A percentile compares a stretch with the other conserved stretches of the same genome.
These are phyloP conservation scores for Drosophila gaucha DNA, from an alignment of 2,888 invertebrate species.

Conservation along the genomic window DNA sequence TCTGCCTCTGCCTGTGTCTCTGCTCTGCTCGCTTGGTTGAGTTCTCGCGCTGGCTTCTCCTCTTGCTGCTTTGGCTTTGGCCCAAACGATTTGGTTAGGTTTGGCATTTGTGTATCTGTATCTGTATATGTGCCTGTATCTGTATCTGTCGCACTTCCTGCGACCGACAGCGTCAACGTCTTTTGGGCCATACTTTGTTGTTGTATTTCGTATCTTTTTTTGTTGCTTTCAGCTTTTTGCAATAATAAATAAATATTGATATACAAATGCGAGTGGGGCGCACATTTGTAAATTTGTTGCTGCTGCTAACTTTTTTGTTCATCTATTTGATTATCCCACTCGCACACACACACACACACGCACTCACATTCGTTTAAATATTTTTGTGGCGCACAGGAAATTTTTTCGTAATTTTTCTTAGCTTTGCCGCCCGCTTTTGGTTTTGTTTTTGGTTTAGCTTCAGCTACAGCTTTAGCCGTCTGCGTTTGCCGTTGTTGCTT, in stretches of 20 bases:
- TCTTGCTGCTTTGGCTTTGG: slow-evolving; percentile 56
- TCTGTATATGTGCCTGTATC: slow-evolving; percentile 55
- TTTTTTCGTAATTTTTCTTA: slow-evolving; percentile 56
- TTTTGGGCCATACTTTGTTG: slow-evolving; percentile 19
- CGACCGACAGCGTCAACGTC: slow-evolving; percentile 20
- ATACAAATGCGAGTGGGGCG: slow-evolving; percentile 33
- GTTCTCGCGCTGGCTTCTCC: slow-evolving; percentile 61
- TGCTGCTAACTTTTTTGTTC: slow-evolving; percentile 21
- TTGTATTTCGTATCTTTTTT: slow-evolving; percentile 33
- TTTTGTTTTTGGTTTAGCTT: slow-evolving; percentile 9
- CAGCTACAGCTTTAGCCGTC: slow-evolving; percentile 17
- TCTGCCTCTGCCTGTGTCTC: slow-evolving; percentile 22
- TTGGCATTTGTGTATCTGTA: slow-evolving; percentile 54
- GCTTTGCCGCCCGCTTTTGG: slow-evolving; percentile 52
- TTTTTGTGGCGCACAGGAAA: slow-evolving; percentile 46
- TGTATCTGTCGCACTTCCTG: slow-evolving; percentile 78
- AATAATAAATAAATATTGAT: slow-evolving; percentile 70
- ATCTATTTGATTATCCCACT: slow-evolving; percentile 24
- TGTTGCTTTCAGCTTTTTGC: slow-evolving; percentile 42
- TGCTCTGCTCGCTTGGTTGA: slow-evolving; percentile 65
- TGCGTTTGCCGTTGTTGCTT: slow-evolving; percentile 46
- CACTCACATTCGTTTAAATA: slow-evolving; percentile 42
- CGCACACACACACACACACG: slow-evolving; percentile 5
- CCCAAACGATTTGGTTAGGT: slow-evolving; percentile 69
- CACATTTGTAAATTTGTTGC: slow-evolving; percentile 34